A percentile compares a stretch with the other conserved stretches of the same genome.
Conservation (phyloP, 2,888 invertebrate species). For the Chirona hameri region DNA sequence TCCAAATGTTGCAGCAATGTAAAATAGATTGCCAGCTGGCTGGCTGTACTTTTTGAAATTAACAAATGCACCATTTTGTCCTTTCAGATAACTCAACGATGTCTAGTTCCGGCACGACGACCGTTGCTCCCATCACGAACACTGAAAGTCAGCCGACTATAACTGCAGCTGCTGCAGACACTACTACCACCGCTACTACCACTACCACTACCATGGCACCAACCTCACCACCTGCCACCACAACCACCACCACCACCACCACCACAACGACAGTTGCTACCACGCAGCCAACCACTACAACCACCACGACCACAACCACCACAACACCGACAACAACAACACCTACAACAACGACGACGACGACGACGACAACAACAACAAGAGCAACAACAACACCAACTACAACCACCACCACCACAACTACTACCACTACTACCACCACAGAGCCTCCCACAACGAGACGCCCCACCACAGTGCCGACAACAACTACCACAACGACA, state of each 20-base stretch:
- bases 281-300: not conserved
- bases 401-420: not conserved
- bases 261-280: constrained; percentile 34
- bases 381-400: not conserved
- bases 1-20: too few species aligned
- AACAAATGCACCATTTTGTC: too few species aligned
- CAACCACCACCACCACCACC: constrained; percentile 42
- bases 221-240: not conserved
- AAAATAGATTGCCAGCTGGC: too few species aligned
- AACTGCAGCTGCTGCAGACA: not conserved
- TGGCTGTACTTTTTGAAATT: too few species aligned
- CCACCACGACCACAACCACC: not conserved
- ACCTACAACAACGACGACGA: not conserved
- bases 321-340: not conserved
- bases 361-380: not conserved
- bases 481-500: not conserved
- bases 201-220: not conserved
- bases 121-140: too few species aligned
- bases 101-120: not conserved
- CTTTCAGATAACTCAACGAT: not conserved
- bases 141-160: too few species aligned
- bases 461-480: not conserved
- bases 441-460: not conserved
- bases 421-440: not conserved
- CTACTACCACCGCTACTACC: not conserved